A percentile compares a stretch with the other conserved stretches of the same genome.
These are phyloP conservation scores for Aeoliscus strigatus DNA, from an alignment of 2,797 vertebrate species.

Conservation along the genomic window DNA sequence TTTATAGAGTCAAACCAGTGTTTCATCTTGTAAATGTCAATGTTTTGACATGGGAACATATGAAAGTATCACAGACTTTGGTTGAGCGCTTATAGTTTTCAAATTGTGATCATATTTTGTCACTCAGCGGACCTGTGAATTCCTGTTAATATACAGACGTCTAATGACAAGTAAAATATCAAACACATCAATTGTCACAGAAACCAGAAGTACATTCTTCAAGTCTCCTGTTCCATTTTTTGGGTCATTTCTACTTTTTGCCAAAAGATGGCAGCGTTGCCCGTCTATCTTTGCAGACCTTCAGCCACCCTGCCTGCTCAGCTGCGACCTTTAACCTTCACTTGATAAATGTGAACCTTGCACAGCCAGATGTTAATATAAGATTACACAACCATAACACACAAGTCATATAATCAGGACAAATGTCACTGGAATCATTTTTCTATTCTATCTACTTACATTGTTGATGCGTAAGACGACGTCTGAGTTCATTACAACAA, in stretches of 20 bases:
- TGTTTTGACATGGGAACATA: no score
- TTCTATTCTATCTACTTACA: not conserved
- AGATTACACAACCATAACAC: slow-evolving; percentile 16
- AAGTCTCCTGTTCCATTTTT: no score
- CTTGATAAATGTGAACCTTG: slow-evolving; percentile 17
- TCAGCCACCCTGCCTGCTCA: no score
- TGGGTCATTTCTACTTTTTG: not conserved
- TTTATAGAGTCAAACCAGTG: not conserved
- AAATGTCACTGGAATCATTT: slow-evolving; percentile 1
- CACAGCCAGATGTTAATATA: slow-evolving; percentile 1
- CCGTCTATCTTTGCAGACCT: not conserved
- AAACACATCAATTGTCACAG: no score
- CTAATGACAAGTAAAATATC: no score
- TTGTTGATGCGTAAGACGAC: slow-evolving; percentile 3
- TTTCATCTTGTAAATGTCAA: no score
- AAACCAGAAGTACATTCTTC: no score
- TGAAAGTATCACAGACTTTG: no score
- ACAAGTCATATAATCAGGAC: not conserved
- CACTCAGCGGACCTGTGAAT: no score
- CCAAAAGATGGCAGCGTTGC: slow-evolving; percentile 55
- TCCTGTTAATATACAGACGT: no score
- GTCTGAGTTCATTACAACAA: slow-evolving; percentile 9
- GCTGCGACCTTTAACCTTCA: slow-evolving; percentile 16
- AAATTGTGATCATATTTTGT: not conserved
- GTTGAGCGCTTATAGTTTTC: no score